Conservation (phyloP, 2,113 vertebrate species). For the Hipposideros armiger region DNA sequence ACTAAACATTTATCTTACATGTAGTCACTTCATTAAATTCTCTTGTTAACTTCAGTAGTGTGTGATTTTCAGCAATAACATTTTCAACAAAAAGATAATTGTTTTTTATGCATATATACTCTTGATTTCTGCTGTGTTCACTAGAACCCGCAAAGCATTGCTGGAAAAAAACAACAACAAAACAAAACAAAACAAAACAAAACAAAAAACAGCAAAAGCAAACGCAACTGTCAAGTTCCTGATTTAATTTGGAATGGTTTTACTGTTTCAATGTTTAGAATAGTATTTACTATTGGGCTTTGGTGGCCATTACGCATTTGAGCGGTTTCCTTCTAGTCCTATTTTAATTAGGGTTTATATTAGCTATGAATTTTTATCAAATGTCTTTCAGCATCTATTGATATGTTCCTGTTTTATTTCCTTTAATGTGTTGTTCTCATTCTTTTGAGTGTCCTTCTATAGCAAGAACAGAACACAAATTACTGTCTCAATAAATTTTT, state of each 20-base stretch:
- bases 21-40: background rate
- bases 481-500: background rate
- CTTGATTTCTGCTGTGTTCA: background rate
- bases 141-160: background rate
- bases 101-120: background rate
- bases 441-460: background rate
- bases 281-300: slow-evolving; percentile 4
- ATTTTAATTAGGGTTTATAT: slow-evolving; percentile 31
- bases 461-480: background rate
- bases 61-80: background rate
- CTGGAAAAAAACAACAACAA: background rate
- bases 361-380: slow-evolving; percentile 36
- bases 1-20: background rate
- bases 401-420: background rate
- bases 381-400: background rate
- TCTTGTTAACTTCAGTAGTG: slow-evolving; percentile 20
- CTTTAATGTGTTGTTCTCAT: background rate
- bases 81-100: slow-evolving; percentile 11
- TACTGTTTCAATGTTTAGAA: background rate
- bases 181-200: background rate
- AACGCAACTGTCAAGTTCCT: background rate
- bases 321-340: slow-evolving; percentile 1
- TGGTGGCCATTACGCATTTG: background rate
- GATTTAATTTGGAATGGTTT: slow-evolving; percentile 34
- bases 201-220: background rate